Percentiles rank a stretch among this genome's conserved stretches.
These are phyloP conservation scores for Mythimna impura DNA, from an alignment of 2,888 invertebrate genomes.

Conservation along the genomic window DNA sequence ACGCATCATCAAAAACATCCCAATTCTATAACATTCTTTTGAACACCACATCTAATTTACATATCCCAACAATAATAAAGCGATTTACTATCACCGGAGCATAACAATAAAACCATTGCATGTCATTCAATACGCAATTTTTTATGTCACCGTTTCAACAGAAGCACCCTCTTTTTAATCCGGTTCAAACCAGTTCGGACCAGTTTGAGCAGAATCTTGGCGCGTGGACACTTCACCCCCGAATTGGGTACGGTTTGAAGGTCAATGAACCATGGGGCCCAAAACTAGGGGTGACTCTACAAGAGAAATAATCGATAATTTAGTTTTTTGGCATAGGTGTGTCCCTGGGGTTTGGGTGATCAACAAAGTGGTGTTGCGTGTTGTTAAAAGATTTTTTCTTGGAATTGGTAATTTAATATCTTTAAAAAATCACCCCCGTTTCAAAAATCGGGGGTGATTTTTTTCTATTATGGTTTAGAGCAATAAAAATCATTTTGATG, in stretches of 20 bases:
- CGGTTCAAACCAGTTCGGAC: conserved; percentile 61
- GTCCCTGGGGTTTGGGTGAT: conserved; percentile 36
- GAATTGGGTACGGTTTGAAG: conserved; percentile 63
- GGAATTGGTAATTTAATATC: conserved; percentile 9
- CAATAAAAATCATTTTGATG: too few species aligned
- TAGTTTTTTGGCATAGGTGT: conserved; percentile 57
- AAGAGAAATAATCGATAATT: conserved; percentile 67
- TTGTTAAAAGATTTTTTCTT: background rate
- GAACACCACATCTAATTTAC: conserved; percentile 34
- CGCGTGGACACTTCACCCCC: conserved; percentile 72
- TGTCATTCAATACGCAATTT: conserved; percentile 36
- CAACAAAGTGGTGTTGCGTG: conserved; percentile 34
- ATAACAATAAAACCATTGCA: conserved; percentile 50
- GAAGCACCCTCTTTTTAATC: conserved; percentile 56
- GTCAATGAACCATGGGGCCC: conserved; percentile 72
- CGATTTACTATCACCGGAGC: conserved; percentile 36
- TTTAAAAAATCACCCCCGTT: background rate
- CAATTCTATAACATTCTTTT: conserved; percentile 5
- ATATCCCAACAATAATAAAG: conserved; percentile 39
- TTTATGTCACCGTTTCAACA: conserved; percentile 46
- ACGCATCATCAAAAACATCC: background rate
- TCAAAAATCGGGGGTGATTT: background rate
- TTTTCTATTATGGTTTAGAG: background rate
- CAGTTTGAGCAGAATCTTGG: conserved; percentile 66
- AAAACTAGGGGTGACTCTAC: conserved; percentile 64